phyloP scores from a whole-genome alignment of 2,113 vertebrate species.

The Nanorana parkeri region DNA sequence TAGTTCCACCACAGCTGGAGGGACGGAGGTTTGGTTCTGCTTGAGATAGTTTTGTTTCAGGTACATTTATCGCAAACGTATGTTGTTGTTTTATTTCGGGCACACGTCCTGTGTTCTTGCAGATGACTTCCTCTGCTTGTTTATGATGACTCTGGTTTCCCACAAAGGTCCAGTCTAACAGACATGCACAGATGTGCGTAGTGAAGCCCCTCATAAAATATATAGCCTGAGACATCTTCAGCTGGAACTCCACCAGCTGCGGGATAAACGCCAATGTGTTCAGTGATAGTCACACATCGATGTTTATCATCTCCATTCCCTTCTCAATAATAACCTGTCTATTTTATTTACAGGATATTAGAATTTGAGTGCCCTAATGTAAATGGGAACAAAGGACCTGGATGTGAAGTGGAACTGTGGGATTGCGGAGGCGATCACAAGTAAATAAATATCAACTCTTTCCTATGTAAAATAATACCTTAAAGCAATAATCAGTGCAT shows the following conservation, averaged over 20 bases:
- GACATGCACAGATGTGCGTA: background rate
- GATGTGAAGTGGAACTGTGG: constrained; percentile 91
- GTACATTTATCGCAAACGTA: no score
- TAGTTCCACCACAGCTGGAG: no score
- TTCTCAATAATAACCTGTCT: background rate
- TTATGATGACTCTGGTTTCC: no score
- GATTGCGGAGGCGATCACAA: constrained; percentile 93
- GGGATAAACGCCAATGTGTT: constrained; percentile 4
- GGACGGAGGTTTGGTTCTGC: no score
- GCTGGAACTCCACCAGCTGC: background rate
- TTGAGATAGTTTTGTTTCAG: no score
- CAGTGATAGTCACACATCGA: background rate
- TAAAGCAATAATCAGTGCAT: background rate
- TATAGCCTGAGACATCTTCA: background rate
- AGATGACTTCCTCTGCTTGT: no score
- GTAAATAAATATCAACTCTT: constrained; percentile 68
- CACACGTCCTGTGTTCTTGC: background rate
- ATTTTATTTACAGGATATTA: constrained; percentile 80
- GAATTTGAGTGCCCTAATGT: constrained; percentile 87
- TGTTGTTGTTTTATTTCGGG: background rate
- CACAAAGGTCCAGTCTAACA: background rate
- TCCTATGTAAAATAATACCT: background rate
- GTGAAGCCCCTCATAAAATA: background rate
- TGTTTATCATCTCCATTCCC: background rate
- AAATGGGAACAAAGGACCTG: constrained; percentile 70